These are phyloP conservation scores for Eubucco bourcierii DNA, from an alignment of 2,113 vertebrate genomes.

Conservation along the genomic window DNA sequence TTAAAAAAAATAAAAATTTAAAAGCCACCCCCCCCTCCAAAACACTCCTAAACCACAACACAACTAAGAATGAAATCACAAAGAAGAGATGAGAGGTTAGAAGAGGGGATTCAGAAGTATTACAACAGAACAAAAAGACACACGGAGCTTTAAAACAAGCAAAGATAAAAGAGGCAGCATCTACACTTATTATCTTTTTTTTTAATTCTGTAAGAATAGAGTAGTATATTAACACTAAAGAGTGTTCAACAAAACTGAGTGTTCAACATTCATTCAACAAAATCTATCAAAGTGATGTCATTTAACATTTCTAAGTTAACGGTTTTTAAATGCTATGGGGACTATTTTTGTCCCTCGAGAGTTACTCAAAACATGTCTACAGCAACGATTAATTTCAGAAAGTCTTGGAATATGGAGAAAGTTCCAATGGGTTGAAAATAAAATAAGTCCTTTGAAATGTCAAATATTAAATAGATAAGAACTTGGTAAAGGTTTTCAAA, in stretches of 20 bases:
- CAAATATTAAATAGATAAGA: not conserved
- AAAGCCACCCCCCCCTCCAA: not conserved
- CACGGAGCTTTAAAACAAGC: not conserved
- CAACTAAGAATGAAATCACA: not conserved
- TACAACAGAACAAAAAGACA: not conserved
- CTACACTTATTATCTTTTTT: not conserved
- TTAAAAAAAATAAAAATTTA: not conserved
- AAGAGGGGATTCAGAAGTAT: not conserved
- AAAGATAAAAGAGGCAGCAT: not conserved
- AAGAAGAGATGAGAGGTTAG: not conserved
- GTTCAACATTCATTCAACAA: not conserved
- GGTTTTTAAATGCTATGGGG: not conserved
- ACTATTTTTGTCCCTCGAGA: not conserved
- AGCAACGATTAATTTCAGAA: not conserved
- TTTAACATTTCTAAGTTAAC: not conserved
- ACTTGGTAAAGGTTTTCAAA: not conserved
- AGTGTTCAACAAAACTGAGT: not conserved
- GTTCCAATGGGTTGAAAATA: not conserved
- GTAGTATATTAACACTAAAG: not conserved
- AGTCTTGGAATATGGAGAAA: not conserved
- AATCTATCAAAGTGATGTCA: not conserved
- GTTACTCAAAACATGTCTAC: not conserved
- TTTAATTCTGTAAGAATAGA: not conserved
- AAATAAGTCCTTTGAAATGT: not conserved
- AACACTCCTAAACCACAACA: accelerated